Evolutionary conservation across 2,888 invertebrate genomes (phyloP), one percentile per base, ranked within the genome.

Genomic region (Augochlorella aurata): DNA sequence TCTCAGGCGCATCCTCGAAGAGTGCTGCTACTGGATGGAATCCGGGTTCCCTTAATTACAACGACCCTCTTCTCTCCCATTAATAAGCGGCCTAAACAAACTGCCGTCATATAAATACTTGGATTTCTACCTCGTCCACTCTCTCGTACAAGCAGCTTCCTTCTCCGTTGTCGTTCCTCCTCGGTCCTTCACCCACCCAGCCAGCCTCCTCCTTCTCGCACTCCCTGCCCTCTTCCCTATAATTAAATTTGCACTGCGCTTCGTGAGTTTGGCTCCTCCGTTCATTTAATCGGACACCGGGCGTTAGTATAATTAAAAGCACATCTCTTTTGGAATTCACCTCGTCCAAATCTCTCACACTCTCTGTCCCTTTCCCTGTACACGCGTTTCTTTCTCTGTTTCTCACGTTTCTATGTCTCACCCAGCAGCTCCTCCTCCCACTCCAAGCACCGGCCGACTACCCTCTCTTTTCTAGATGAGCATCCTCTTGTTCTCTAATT

Each of bases 261-360:
- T 87, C 89, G 87, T 84, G 87, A 90, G 87, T 91, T 90, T 86
- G 89, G 87, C 85, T 88, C 87, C 86, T 90, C 86, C 89, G 87
- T 91, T 92, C 91, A 90, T 92, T 91, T 92, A 92, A 93, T 92
- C 92, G 91, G 90, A 91, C 90, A 91, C 90, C 89, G 82, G 86
- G 86, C 89, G 89, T 90, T 90, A 89, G 89, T 90, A 90, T 92
- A 92, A 93, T 93, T 92, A 92, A 92, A 92, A 92, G 92, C 91
- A 89, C 92, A 92, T 92, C 92, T 92, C 88, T 91, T 91, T 90
- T 84, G 89, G 90, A 89, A 91, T 91, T 91, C 90, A 85, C 86
- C 86, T 88, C 87, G 84, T 87, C 84, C 81, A 69, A 66, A 84
- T 83, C 77, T 74, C 78, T 29, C 49, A 21, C 21, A n/a, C 38